A percentile compares a stretch with the other conserved stretches of the same genome.
phyloP scores from a whole-genome alignment of 2,113 vertebrate species.

The Sterrhoptilus dennistouni region DNA sequence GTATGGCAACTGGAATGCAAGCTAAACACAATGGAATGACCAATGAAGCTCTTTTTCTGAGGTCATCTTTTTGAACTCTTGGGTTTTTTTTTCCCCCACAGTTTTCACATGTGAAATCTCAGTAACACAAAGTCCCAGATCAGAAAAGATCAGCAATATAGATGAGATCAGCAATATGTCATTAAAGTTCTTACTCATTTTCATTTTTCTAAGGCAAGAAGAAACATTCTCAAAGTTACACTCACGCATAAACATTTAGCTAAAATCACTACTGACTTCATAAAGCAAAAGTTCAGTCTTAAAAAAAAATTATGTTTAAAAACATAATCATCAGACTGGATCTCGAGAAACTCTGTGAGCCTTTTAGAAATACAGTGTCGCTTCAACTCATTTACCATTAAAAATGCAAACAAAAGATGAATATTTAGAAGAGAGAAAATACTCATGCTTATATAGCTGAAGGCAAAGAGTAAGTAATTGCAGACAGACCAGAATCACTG shows the following conservation, averaged over 20 bases:
- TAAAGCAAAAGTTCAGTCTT: background rate
- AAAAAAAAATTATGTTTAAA: background rate
- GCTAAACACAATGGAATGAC: background rate
- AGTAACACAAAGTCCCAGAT: background rate
- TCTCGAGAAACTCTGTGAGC: background rate
- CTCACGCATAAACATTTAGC: background rate
- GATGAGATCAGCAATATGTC: background rate
- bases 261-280: background rate
- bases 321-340: background rate
- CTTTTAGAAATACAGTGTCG: background rate
- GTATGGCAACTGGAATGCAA: background rate
- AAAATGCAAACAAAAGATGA: background rate
- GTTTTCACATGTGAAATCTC: background rate
- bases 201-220: background rate
- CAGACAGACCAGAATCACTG: background rate
- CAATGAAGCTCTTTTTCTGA: background rate
- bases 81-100: background rate
- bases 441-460: background rate
- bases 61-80: background rate
- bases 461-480: conserved; percentile 15
- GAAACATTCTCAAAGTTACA: background rate
- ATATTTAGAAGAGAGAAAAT: background rate
- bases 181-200: background rate
- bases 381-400: background rate
- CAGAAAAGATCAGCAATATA: background rate